phyloP scores from a whole-genome alignment of 1,140 invertebrate genomes.

The Aethina tumida region DNA sequence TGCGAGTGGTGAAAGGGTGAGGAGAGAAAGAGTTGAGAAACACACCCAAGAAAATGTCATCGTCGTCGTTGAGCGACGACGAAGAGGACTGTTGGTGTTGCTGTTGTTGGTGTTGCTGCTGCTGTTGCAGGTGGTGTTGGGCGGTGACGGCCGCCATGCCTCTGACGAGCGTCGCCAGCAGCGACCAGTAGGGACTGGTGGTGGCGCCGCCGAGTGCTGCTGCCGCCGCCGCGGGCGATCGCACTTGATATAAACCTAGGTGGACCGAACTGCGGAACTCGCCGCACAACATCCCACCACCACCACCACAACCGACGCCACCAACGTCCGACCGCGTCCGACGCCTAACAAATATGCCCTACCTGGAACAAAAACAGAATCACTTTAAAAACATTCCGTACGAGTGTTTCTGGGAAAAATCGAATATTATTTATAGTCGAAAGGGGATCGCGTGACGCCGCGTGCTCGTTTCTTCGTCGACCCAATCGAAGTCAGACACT shows the following conservation, averaged over 20 bases:
- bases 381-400: neutral
- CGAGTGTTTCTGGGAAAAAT: neutral
- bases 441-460: too few species aligned
- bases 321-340: too few species aligned
- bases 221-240: slow-evolving; percentile 10
- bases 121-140: slow-evolving; percentile 11
- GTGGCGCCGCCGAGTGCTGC: slow-evolving; percentile 21
- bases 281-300: slow-evolving; percentile 36
- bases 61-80: too few species aligned
- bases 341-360: slow-evolving; percentile 17
- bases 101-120: too few species aligned
- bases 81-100: too few species aligned
- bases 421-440: slow-evolving; percentile 3
- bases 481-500: too few species aligned
- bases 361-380: slow-evolving; percentile 17
- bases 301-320: slow-evolving; percentile 22
- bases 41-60: slow-evolving; percentile 36
- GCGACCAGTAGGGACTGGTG: slow-evolving; percentile 34
- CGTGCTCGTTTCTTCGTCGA: too few species aligned
- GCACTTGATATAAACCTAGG: slow-evolving; percentile 27
- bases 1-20: too few species aligned
- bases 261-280: slow-evolving; percentile 34
- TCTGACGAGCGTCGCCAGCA: slow-evolving; percentile 34
- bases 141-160: slow-evolving; percentile 35
- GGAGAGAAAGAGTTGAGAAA: slow-evolving; percentile 2